Evolutionary conservation across 2,113 vertebrate species (phyloP).

Genomic region (Dicerorhinus sumatrensis): DNA sequence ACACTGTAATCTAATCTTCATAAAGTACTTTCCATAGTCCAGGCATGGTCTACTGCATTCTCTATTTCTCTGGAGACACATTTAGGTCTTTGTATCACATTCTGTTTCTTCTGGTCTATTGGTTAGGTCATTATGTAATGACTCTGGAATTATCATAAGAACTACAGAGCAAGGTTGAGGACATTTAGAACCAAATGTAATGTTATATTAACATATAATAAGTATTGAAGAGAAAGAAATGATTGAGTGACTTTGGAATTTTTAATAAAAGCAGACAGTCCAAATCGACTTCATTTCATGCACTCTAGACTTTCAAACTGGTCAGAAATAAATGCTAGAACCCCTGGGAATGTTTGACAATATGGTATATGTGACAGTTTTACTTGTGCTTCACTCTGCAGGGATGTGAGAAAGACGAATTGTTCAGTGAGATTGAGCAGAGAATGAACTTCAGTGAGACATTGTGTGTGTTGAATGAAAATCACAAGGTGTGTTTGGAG

Average conservation of each 20-base stretch:
- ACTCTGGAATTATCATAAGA: conserved; percentile 54
- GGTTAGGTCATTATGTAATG: conserved; percentile 54
- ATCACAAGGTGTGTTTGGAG: neutral
- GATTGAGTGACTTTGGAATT: conserved; percentile 60
- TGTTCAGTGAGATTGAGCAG: neutral
- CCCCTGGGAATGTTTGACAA: neutral
- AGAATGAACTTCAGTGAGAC: neutral
- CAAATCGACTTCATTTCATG: conserved; percentile 17
- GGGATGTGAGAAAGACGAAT: neutral
- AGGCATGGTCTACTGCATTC: conserved; percentile 26
- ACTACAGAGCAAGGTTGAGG: conserved; percentile 42
- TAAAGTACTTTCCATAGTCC: neutral
- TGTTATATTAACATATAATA: conserved; percentile 32
- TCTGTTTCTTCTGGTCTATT: conserved; percentile 3
- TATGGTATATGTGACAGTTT: neutral
- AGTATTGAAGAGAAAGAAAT: conserved; percentile 45
- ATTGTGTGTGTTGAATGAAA: neutral
- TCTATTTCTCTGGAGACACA: conserved; percentile 28
- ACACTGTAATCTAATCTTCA: conserved; percentile 39
- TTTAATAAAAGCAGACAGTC: conserved; percentile 25
- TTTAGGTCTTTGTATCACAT: conserved; percentile 39
- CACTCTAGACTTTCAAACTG: conserved; percentile 34
- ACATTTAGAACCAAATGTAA: conserved; percentile 16
- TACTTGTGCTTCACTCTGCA: neutral
- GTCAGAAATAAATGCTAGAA: conserved; percentile 19